Evolutionary conservation across 2,113 vertebrate genomes (phyloP).

Genomic region (Synodontis membranacea): DNA sequence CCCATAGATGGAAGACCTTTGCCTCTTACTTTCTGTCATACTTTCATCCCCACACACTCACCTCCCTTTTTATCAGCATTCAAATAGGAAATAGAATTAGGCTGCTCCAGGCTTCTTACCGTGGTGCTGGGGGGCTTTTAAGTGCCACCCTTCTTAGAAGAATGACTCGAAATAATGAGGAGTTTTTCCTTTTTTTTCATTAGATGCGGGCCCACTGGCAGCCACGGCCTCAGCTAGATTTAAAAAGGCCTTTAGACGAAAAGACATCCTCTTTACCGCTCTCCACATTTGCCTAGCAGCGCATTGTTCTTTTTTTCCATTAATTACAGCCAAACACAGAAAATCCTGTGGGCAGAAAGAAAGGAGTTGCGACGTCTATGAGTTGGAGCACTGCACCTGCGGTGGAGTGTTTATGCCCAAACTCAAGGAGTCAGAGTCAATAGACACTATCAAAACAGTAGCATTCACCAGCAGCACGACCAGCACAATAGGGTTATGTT

Average conservation of each 20-base stretch:
- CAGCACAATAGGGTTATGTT: constrained; percentile 44
- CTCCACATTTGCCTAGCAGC: constrained; percentile 34
- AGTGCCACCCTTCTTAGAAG: constrained; percentile 60
- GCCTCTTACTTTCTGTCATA: constrained; percentile 67
- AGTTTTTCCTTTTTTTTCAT: constrained; percentile 49
- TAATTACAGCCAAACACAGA: constrained; percentile 52
- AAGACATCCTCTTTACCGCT: constrained; percentile 49
- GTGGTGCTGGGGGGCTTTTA: constrained; percentile 49
- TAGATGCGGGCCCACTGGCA: constrained; percentile 48
- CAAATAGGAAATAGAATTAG: constrained; percentile 77
- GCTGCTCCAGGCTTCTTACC: constrained; percentile 53
- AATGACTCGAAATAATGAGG: constrained; percentile 56
- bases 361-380: constrained; percentile 33
- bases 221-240: constrained; percentile 33
- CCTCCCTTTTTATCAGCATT: constrained; percentile 69
- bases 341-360: constrained; percentile 32
- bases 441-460: constrained; percentile 55
- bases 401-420: constrained; percentile 53
- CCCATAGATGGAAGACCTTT: constrained; percentile 76
- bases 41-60: constrained; percentile 63
- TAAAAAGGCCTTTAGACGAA: constrained; percentile 56
- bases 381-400: constrained; percentile 51
- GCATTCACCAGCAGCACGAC: constrained; percentile 42
- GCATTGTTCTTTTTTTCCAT: constrained; percentile 50
- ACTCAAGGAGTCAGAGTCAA: constrained; percentile 55